Percentiles rank a stretch among this genome's conserved stretches.
phyloP scores from a whole-genome alignment of 2,113 vertebrate genomes.

The Bos javanicus region DNA sequence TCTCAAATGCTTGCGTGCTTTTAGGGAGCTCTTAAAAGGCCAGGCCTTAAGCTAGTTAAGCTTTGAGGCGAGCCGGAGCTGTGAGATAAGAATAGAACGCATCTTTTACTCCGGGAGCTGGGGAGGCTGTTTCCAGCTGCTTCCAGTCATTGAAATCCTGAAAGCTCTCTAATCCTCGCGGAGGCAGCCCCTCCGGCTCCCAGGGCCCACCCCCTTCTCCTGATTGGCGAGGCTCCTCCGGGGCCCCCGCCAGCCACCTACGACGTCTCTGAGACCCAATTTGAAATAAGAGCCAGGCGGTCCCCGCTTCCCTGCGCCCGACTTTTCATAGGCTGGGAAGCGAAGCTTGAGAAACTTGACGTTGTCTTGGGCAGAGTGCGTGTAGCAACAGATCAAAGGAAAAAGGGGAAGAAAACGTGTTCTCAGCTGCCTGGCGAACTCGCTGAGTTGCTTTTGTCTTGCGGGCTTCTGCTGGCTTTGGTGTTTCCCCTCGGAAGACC shows the following conservation, averaged over 20 bases:
- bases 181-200: slow-evolving; percentile 73
- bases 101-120: slow-evolving; percentile 70
- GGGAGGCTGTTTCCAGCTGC: slow-evolving; percentile 78
- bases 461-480: slow-evolving; percentile 29
- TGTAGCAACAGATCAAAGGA: slow-evolving; percentile 69
- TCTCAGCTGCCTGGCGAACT: slow-evolving; percentile 52
- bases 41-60: slow-evolving; percentile 10
- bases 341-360: slow-evolving; percentile 84
- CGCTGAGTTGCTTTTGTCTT: slow-evolving; percentile 70
- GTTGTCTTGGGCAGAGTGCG: slow-evolving; percentile 73
- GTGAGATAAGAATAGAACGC: slow-evolving; percentile 63
- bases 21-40: not conserved
- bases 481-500: slow-evolving; percentile 60
- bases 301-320: slow-evolving; percentile 79
- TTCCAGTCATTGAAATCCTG: slow-evolving; percentile 77
- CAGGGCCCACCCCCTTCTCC: slow-evolving; percentile 82
- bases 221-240: slow-evolving; percentile 84
- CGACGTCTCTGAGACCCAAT: slow-evolving; percentile 79
- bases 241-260: slow-evolving; percentile 80
- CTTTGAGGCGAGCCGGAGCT: slow-evolving; percentile 47
- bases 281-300: slow-evolving; percentile 85
- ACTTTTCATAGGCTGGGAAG: slow-evolving; percentile 81
- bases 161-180: slow-evolving; percentile 77
- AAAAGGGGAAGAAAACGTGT: slow-evolving; percentile 61
- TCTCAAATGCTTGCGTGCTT: not conserved